Percentiles rank a stretch among this genome's conserved stretches.
phyloP scores from a whole-genome alignment of 2,888 invertebrate species.

The Melanostoma scalare region DNA sequence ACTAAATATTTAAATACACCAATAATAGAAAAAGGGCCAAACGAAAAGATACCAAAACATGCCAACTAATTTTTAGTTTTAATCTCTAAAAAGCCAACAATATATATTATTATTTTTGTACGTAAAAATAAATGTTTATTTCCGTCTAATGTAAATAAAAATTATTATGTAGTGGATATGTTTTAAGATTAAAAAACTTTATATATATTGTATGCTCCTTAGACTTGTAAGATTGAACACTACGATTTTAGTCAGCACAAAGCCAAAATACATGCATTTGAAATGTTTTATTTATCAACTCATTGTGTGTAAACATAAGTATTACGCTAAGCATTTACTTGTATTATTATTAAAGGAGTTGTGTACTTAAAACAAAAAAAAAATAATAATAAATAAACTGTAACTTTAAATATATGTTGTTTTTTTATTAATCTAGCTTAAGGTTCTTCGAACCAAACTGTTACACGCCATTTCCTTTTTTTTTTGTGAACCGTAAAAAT shows the following conservation, averaged over 20 bases:
- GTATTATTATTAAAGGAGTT: conserved; percentile 55
- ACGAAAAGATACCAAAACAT: conserved; percentile 46
- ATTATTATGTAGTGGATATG: conserved; percentile 28
- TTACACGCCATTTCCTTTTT: too few relatives aligned
- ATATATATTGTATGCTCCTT: conserved; percentile 18
- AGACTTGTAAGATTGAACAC: conserved; percentile 42
- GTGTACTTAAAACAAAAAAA: conserved; percentile 68
- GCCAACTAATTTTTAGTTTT: conserved; percentile 31
- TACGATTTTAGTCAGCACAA: conserved; percentile 64
- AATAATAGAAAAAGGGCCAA: conserved; percentile 38
- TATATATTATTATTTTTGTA: conserved; percentile 39
- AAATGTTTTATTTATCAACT: conserved; percentile 39
- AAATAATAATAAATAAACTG: neutral
- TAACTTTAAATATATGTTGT: neutral
- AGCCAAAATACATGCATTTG: conserved; percentile 66
- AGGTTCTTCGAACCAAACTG: too few relatives aligned
- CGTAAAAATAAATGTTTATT: conserved; percentile 22
- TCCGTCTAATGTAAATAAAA: conserved; percentile 65
- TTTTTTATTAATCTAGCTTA: too few relatives aligned
- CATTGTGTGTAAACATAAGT: conserved; percentile 57
- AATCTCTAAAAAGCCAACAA: conserved; percentile 39
- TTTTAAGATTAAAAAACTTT: conserved; percentile 42
- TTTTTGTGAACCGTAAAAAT: too few relatives aligned
- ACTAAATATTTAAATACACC: neutral
- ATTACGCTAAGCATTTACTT: conserved; percentile 62